phyloP scores from a whole-genome alignment of 2,797 vertebrate species.

The Malurus leucopterus region DNA sequence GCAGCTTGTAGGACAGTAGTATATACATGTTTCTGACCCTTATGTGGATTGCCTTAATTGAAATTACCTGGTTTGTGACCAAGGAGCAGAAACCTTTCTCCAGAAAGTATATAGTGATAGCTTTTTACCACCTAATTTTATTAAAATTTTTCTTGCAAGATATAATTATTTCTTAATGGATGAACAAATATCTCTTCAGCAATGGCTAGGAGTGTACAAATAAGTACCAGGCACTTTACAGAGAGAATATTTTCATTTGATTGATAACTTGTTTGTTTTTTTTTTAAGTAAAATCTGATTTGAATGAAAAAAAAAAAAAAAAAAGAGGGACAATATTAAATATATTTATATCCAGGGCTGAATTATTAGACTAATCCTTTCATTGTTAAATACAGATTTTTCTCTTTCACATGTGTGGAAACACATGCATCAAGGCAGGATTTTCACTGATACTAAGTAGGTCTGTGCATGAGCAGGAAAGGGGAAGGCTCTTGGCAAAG shows the following conservation, averaged over 20 bases:
- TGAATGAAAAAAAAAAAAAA: neutral
- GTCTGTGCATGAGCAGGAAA: accelerated
- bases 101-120: neutral
- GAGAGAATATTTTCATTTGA: neutral
- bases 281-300: neutral
- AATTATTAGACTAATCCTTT: neutral
- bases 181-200: neutral
- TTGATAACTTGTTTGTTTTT: neutral
- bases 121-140: neutral
- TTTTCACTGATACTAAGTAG: neutral
- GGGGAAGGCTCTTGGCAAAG: neutral
- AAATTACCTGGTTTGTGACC: neutral
- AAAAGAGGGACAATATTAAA: neutral
- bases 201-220: neutral
- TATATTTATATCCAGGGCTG: neutral
- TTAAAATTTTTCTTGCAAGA: neutral
- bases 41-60: neutral
- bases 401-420: neutral
- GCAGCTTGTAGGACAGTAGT: neutral
- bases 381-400: neutral
- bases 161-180: neutral
- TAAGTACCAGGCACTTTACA: neutral
- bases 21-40: neutral
- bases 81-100: neutral
- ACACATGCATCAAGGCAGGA: neutral